phyloP scores from a whole-genome alignment of 2,888 invertebrate genomes.

The Lasioglossum morio region DNA sequence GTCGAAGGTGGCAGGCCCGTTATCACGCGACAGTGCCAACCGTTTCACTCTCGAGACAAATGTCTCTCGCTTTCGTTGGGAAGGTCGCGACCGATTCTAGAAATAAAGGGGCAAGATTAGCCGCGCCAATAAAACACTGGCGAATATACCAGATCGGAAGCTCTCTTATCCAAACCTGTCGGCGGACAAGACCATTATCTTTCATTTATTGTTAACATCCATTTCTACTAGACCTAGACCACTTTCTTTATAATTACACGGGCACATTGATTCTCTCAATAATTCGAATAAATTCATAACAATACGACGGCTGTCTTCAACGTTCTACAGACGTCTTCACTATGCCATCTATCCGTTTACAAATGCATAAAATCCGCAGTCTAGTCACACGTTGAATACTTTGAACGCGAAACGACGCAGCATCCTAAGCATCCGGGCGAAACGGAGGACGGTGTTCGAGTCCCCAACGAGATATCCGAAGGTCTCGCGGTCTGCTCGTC shows the following conservation, averaged over 20 bases:
- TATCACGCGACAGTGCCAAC: conserved; percentile 21
- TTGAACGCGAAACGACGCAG: not conserved
- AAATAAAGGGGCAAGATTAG: conserved; percentile 61
- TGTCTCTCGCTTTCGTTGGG: conserved; percentile 28
- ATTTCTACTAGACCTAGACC: too few species aligned
- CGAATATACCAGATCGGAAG: conserved; percentile 49
- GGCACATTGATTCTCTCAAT: too few species aligned
- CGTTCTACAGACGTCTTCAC: too few species aligned
- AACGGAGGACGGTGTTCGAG: not conserved
- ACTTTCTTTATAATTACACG: too few species aligned
- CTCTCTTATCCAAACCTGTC: conserved; percentile 21
- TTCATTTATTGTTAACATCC: too few species aligned
- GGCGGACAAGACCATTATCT: too few species aligned
- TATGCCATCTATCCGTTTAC: not conserved
- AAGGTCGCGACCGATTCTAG: conserved; percentile 40
- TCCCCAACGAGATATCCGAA: not conserved
- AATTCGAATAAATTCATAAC: too few species aligned
- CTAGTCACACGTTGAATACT: not conserved
- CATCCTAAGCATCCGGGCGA: not conserved
- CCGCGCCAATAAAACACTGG: conserved; percentile 37
- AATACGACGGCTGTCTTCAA: too few species aligned
- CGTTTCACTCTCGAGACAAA: conserved; percentile 41
- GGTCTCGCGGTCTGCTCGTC: conserved; percentile 1
- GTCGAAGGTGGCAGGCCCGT: conserved; percentile 6
- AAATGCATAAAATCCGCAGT: not conserved